Evolutionary conservation across 2,113 vertebrate species (phyloP).

Genomic region (Machaerirhynchus nigripectus): DNA sequence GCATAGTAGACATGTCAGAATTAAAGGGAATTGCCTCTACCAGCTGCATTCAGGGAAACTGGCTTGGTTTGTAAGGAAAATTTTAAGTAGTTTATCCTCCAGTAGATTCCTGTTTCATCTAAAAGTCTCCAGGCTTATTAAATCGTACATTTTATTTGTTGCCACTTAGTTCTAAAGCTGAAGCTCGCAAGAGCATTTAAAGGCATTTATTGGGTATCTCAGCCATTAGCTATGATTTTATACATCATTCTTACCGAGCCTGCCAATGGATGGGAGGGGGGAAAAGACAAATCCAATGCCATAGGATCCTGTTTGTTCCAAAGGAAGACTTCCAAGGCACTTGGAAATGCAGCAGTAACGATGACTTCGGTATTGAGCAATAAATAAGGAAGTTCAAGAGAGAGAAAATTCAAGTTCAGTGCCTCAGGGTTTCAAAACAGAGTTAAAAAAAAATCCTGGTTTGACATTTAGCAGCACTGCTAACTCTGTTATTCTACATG

Average conservation of each 20-base stretch:
- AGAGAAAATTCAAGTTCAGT: neutral
- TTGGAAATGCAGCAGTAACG: neutral
- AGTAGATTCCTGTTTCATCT: neutral
- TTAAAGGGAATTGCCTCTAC: neutral
- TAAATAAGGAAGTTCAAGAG: neutral
- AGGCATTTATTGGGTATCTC: neutral
- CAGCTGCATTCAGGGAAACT: neutral
- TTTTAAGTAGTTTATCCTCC: neutral
- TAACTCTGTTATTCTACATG: conserved; percentile 6
- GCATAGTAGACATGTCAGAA: neutral
- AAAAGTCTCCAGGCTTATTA: conserved; percentile 11
- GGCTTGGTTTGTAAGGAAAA: neutral
- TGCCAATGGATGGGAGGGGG: neutral
- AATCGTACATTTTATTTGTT: neutral
- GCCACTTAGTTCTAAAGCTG: neutral
- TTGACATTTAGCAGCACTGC: conserved; percentile 39
- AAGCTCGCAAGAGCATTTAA: conserved; percentile 13
- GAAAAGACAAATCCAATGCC: neutral
- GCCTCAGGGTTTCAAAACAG: conserved; percentile 4
- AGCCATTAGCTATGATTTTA: neutral
- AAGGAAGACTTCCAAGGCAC: neutral
- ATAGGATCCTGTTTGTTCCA: neutral
- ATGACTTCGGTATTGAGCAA: neutral
- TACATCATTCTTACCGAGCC: neutral
- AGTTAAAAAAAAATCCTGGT: neutral